Base-by-base conservation (phyloP, 2,113 vertebrate genomes). In the Capricornis sumatraensis region DNA sequence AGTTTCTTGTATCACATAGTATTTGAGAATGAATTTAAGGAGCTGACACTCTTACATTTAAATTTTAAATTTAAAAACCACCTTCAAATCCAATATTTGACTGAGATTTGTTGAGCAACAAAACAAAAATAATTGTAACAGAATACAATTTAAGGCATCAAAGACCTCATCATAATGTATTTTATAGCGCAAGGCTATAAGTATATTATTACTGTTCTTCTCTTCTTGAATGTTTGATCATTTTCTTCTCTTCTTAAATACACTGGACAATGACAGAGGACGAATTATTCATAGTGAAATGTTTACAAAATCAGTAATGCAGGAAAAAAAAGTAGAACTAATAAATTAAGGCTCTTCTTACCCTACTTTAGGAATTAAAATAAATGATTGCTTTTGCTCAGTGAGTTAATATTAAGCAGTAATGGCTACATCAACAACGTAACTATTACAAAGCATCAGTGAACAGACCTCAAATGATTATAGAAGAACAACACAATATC, bases 341-440 rank as follows among this genome's bases (percentile, higher is more conserved):
- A 94, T 74, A 95, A 98, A 89, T 71, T 89, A 95, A 92, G 64
- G n/a, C 47, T 23, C 60, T 89, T 95, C 83, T 97, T 53, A 17
- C 91, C 25, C 78, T 78, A 89, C 23, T 95, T 95, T 94, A 97
- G 74, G 89, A 97, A 97, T 93, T 36, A 96, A 94, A 76, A 97
- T 96, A 97, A 92, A 97, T 93, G 71, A 96, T 55, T 98, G 91
- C 87, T 92, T 98, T 94, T 98, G 92, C 91, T 98, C n/a, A 81
- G 45, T 71, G 95, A 81, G 92, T 92, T 84, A 36, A 57, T 95
- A 97, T 96, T 94, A 94, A 96, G 83, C 95, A 98, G 21, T 30
- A 97, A 98, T 12, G 91, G 67, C 82, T 98, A 97, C 43, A 98
- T 96, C 97, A 97, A 93, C 98, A 98, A 98, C 98, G 33, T 23